Percentiles rank a stretch among this genome's conserved stretches.
These are phyloP conservation scores for Hemicordylus capensis DNA, from an alignment of 2,113 vertebrate genomes.

Conservation along the genomic window DNA sequence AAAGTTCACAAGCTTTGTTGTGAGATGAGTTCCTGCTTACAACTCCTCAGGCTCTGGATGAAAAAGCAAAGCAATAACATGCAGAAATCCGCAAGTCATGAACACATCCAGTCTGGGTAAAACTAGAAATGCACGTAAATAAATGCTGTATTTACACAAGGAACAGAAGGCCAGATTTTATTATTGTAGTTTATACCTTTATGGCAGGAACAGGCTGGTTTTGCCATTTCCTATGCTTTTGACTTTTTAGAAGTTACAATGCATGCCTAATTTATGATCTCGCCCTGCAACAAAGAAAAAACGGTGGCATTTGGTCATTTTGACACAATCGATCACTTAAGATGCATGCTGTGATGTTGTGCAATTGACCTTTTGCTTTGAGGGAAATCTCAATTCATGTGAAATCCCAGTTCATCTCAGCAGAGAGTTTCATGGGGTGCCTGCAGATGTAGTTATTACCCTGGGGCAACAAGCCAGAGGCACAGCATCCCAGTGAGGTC, in stretches of 20 bases:
- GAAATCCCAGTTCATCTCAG: neutral
- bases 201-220: slow-evolving; percentile 8
- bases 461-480: neutral
- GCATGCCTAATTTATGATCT: neutral
- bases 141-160: slow-evolving; percentile 42
- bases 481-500: neutral
- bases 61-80: slow-evolving; percentile 35
- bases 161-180: slow-evolving; percentile 12
- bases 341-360: neutral
- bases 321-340: neutral
- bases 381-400: slow-evolving; percentile 5
- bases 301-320: neutral
- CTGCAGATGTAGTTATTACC: neutral
- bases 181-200: slow-evolving; percentile 23
- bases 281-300: slow-evolving; percentile 17
- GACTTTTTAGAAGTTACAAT: slow-evolving; percentile 6
- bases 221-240: slow-evolving; percentile 8
- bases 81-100: slow-evolving; percentile 33
- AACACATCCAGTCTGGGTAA: slow-evolving; percentile 21
- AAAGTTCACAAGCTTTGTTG: neutral
- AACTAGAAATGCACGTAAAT: slow-evolving; percentile 37
- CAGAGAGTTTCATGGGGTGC: neutral
- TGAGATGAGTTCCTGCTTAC: neutral
- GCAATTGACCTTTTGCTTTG: neutral
- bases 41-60: neutral